Conservation (phyloP, 2,797 vertebrate species). For the Liparis tanakae region DNA sequence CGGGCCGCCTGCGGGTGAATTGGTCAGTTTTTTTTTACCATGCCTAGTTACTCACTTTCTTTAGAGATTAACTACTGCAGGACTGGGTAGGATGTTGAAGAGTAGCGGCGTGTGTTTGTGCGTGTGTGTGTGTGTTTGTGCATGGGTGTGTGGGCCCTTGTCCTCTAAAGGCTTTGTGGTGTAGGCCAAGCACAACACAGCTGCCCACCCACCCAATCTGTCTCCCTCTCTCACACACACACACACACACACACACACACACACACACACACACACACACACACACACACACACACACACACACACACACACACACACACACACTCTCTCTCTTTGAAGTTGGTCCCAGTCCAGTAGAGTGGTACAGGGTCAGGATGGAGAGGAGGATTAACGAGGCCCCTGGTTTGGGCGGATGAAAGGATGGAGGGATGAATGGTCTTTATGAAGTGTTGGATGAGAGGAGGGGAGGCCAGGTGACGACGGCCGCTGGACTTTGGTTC, state of each 20-base stretch:
- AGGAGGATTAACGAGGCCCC: constrained; percentile 80
- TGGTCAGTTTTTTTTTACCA: constrained; percentile 29
- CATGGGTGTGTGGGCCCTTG: constrained; percentile 56
- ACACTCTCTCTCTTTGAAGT: constrained; percentile 77
- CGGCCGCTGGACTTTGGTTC: constrained; percentile 64
- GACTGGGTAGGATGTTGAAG: constrained; percentile 32
- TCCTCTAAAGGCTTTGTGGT: constrained; percentile 76
- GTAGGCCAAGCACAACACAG: constrained; percentile 80
- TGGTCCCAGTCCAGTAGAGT: constrained; percentile 77
- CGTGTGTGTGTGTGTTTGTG: constrained; percentile 31
- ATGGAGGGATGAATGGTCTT: constrained; percentile 80
- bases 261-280: background rate
- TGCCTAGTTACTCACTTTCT: constrained; percentile 45
- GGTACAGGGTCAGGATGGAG: constrained; percentile 74
- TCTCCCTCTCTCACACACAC: background rate
- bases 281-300: background rate
- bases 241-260: too few species aligned
- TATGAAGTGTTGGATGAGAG: constrained; percentile 78
- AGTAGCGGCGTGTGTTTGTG: constrained; percentile 11
- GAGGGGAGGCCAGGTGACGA: constrained; percentile 74
- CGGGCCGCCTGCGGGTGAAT: background rate
- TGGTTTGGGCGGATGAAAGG: constrained; percentile 79
- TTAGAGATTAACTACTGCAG: constrained; percentile 48
- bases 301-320: constrained; percentile 16
- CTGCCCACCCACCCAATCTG: constrained; percentile 70